phyloP scores from a whole-genome alignment of 2,113 vertebrate genomes.

The Engraulis encrasicolus region DNA sequence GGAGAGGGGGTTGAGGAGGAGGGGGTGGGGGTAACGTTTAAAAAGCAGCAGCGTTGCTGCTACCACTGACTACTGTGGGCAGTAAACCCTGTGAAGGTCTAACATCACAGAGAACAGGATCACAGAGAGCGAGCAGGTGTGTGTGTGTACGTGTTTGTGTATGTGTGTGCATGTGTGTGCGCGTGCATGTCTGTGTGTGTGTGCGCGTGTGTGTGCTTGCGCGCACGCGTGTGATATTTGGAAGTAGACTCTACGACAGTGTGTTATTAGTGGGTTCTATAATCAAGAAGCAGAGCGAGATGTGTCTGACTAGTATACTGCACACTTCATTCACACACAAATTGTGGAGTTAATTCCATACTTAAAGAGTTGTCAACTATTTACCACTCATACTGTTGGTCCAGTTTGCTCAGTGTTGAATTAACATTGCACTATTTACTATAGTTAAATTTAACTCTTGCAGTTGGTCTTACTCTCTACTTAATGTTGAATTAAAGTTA shows the following conservation, averaged over 20 bases:
- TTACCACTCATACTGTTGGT: too few species aligned
- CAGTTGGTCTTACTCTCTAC: too few species aligned
- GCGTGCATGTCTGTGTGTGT: neutral
- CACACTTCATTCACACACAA: neutral
- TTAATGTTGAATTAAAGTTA: too few species aligned
- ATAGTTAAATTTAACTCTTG: too few species aligned
- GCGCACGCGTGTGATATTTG: too few species aligned
- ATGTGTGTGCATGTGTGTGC: neutral
- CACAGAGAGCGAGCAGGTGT: conserved; percentile 72
- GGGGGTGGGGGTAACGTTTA: conserved; percentile 45
- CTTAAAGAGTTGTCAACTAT: too few species aligned
- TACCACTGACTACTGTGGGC: conserved; percentile 46
- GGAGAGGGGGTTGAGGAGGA: conserved; percentile 51
- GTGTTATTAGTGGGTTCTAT: conserved; percentile 14
- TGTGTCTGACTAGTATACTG: conserved; percentile 17
- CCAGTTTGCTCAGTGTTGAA: too few species aligned
- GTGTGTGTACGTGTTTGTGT: neutral
- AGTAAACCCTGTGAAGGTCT: conserved; percentile 66
- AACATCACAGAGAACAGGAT: conserved; percentile 75
- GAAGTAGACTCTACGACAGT: neutral
- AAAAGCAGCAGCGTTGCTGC: conserved; percentile 47
- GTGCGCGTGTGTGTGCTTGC: neutral
- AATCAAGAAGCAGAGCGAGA: neutral
- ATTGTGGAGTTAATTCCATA: too few species aligned
- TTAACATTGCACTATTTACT: too few species aligned